Evolutionary conservation across 1,140 invertebrate species (phyloP).

Genomic region (Apolygus lucorum): DNA sequence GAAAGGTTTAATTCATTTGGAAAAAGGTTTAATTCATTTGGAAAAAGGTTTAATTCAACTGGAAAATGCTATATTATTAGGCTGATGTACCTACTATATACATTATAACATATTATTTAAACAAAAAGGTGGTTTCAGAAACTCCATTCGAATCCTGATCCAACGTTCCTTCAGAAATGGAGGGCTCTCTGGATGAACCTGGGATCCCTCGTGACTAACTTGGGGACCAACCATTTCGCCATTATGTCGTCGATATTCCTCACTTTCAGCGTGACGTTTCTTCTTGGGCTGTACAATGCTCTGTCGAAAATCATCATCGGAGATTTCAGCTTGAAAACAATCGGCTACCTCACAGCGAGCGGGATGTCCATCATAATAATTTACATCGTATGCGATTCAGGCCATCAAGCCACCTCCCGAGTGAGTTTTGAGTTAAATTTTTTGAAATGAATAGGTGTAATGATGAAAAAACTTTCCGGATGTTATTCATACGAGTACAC

Average conservation of each 20-base stretch:
- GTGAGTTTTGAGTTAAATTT: conserved; percentile 8
- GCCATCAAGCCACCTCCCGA: conserved; percentile 7
- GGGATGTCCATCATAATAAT: conserved; percentile 1
- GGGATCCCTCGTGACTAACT: not conserved
- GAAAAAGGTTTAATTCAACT: too few relatives aligned
- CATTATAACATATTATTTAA: too few relatives aligned
- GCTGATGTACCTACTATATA: too few relatives aligned
- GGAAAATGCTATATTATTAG: too few relatives aligned
- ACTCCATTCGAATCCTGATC: not conserved
- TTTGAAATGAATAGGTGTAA: too few relatives aligned
- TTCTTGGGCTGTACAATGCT: conserved; percentile 21
- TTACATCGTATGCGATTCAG: conserved; percentile 12
- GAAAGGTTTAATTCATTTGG: too few relatives aligned
- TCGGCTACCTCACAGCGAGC: conserved; percentile 15
- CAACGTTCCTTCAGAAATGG: conserved; percentile 9
- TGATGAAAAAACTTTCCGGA: too few relatives aligned
- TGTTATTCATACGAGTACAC: too few relatives aligned
- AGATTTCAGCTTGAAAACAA: not conserved
- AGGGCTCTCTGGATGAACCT: conserved; percentile 14
- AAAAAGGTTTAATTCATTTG: too few relatives aligned
- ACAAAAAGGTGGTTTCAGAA: too few relatives aligned
- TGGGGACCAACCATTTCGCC: conserved; percentile 2
- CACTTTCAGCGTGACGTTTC: conserved; percentile 24
- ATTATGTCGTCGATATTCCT: conserved; percentile 16
- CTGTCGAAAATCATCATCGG: conserved; percentile 2